phyloP scores from a whole-genome alignment of 2,113 vertebrate species.

The Phoxinus phoxinus region DNA sequence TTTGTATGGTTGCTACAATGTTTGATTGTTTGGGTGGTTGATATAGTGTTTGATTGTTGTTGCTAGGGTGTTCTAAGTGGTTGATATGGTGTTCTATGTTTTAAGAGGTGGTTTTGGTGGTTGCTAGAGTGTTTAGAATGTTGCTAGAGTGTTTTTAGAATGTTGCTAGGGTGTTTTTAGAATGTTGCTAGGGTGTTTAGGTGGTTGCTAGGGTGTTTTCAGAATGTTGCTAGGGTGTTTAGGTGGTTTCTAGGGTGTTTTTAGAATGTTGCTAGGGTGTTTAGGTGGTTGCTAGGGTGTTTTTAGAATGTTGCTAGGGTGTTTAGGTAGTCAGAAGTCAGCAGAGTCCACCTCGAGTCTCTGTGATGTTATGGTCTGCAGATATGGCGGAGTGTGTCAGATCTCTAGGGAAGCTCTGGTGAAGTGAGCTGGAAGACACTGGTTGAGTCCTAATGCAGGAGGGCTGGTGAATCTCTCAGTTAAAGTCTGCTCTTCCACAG shows the following conservation, averaged over 20 bases:
- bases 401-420: conserved; percentile 5
- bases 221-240: background rate
- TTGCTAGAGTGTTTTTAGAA: background rate
- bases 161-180: background rate
- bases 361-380: background rate
- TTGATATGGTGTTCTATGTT: background rate
- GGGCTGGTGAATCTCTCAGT: background rate
- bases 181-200: background rate
- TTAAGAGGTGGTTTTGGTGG: background rate
- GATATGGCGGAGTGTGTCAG: background rate
- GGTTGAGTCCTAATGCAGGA: conserved; percentile 5
- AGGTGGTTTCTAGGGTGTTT: background rate
- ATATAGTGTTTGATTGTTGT: background rate
- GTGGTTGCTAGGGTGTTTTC: background rate
- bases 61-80: background rate
- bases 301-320: background rate
- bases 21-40: too few relatives aligned
- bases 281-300: background rate
- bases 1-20: background rate
- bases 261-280: background rate
- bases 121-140: too few relatives aligned
- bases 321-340: background rate
- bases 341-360: background rate
- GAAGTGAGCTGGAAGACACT: conserved; percentile 8
- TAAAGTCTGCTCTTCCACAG: background rate